phyloP scores from a whole-genome alignment of 35 echinoderm and acorn worm genomes.

The Patiria miniata region DNA sequence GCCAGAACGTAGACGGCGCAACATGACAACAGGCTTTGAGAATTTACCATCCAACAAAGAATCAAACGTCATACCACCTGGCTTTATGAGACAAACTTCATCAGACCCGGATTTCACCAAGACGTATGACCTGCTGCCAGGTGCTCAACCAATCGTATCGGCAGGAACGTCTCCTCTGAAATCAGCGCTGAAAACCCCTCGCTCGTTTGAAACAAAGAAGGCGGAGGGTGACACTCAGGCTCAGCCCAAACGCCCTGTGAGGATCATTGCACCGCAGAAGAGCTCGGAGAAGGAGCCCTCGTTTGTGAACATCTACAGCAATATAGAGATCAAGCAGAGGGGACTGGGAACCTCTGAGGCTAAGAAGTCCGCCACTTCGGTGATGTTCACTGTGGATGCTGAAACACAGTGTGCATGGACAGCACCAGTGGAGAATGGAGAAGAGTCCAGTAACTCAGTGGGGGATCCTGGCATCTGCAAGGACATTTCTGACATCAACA shows the following conservation, averaged over 20 bases:
- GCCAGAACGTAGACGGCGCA: conserved; percentile 43
- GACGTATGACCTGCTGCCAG: background rate
- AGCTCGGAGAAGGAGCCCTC: background rate
- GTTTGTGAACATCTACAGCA: conserved; percentile 3
- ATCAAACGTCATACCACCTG: conserved; percentile 24
- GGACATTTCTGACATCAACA: conserved; percentile 14
- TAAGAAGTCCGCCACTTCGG: background rate
- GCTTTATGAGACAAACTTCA: background rate
- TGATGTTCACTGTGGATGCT: background rate
- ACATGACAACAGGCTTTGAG: conserved; percentile 81
- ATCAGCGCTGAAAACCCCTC: conserved; percentile 59
- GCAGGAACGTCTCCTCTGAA: conserved; percentile 44
- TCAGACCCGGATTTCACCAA: background rate
- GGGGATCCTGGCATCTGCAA: background rate
- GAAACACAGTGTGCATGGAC: background rate
- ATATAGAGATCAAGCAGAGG: background rate
- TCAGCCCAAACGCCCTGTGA: conserved; percentile 63
- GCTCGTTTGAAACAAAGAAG: conserved; percentile 29
- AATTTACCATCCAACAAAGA: conserved; percentile 62
- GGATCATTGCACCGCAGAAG: conserved; percentile 47
- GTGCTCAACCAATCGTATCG: conserved; percentile 6
- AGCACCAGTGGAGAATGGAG: background rate
- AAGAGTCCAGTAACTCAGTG: background rate
- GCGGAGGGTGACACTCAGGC: conserved; percentile 23
- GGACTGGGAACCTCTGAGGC: background rate